Percentiles rank a stretch among this genome's conserved stretches.
phyloP scores from a whole-genome alignment of 2,888 invertebrate species.

The Aphrophora alni region DNA sequence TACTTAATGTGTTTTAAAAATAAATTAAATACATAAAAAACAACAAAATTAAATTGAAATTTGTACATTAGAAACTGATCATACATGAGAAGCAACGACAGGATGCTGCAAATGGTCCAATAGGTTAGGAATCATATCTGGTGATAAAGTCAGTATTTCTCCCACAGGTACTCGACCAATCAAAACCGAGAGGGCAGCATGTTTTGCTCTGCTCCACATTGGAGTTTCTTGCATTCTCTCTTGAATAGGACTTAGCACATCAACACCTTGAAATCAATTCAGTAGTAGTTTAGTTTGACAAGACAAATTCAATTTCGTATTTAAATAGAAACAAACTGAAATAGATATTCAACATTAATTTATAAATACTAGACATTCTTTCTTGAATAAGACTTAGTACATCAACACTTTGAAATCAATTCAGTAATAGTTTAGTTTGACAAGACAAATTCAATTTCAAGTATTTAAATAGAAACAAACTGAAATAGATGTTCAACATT shows the following conservation, averaged over 20 bases:
- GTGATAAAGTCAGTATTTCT: conserved; percentile 36
- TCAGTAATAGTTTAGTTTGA: no score
- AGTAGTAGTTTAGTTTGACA: background rate
- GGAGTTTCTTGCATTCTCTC: conserved; percentile 33
- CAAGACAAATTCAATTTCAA: no score
- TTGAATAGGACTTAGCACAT: conserved; percentile 38
- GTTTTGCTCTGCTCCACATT: conserved; percentile 43
- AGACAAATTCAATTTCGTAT: no score
- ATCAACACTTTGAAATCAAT: conserved; percentile 39
- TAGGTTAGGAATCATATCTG: conserved; percentile 37
- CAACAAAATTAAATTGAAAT: no score
- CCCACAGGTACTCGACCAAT: conserved; percentile 39
- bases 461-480: no score
- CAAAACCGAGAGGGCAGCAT: conserved; percentile 42
- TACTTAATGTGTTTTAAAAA: no score
- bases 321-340: no score
- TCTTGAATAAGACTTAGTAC: conserved; percentile 38
- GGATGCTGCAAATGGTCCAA: conserved; percentile 37
- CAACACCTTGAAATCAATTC: conserved; percentile 39
- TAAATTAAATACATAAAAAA: no score
- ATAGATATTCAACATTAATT: no score
- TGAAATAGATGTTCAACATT: no score
- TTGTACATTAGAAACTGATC: background rate
- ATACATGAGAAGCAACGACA: conserved; percentile 38
- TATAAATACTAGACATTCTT: no score